Conservation (phyloP, 2,888 invertebrate species). For the Hypercompe scribonia region DNA sequence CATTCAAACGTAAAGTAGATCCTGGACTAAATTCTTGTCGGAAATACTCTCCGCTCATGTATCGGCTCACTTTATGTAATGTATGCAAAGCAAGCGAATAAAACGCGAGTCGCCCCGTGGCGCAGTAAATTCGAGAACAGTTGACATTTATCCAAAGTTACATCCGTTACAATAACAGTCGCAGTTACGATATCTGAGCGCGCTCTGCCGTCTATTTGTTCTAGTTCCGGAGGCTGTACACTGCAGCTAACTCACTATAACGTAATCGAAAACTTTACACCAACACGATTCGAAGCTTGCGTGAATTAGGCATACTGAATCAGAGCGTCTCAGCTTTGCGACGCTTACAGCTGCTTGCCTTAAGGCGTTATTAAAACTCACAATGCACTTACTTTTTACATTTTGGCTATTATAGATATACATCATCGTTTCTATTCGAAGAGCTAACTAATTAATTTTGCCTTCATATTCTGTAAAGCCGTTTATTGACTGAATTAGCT, state of each 20-base stretch:
- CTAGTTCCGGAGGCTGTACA: slow-evolving; percentile 70
- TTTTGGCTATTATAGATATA: slow-evolving; percentile 54
- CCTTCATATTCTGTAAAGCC: background rate
- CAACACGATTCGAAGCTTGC: slow-evolving; percentile 68
- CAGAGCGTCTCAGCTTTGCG: slow-evolving; percentile 39
- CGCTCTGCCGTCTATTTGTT: slow-evolving; percentile 76
- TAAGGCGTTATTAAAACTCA: slow-evolving; percentile 77
- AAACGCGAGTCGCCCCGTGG: slow-evolving; percentile 72
- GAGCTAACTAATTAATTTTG: slow-evolving; percentile 24
- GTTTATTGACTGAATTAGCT: background rate
- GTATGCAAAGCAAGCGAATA: slow-evolving; percentile 83
- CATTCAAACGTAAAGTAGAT: slow-evolving; percentile 35
- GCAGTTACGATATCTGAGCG: slow-evolving; percentile 81
- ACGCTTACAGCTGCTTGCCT: slow-evolving; percentile 45
- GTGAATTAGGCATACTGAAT: slow-evolving; percentile 68
- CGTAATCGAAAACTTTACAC: slow-evolving; percentile 81
- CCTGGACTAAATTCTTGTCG: slow-evolving; percentile 53
- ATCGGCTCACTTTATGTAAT: slow-evolving; percentile 72
- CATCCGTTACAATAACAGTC: slow-evolving; percentile 84
- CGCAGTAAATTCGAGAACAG: slow-evolving; percentile 81
- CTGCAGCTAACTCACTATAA: slow-evolving; percentile 63
- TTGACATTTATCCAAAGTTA: slow-evolving; percentile 86
- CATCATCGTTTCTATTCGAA: background rate
- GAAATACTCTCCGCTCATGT: slow-evolving; percentile 60
- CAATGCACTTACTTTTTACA: slow-evolving; percentile 58